Evolutionary conservation across 2,797 vertebrate species (phyloP), one percentile per base, ranked within the genome.

Genomic region (Lacerta viridis): DNA sequence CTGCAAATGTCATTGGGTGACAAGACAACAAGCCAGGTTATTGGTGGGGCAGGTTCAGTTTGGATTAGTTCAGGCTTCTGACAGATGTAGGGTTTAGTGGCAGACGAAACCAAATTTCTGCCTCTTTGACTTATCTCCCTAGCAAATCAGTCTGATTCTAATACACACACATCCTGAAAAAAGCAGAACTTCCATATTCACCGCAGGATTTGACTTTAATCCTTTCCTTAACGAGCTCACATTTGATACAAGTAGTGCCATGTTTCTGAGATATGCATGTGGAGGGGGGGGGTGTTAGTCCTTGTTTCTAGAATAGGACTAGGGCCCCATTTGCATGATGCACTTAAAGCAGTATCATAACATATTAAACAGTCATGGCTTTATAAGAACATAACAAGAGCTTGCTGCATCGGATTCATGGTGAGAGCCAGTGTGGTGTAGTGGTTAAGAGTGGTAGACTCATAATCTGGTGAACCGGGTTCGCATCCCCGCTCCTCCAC

Each of bases 1-100:
- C 81, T 93, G 90, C 93, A 96, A 95, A 95, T 95, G 93, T 93
- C 93, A 89, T 88, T 91, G 90, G 94, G 93, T 93, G 90, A 88
- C 84, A 74, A 88, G 91, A 94, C 92, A 94, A 93, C 87, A 91
- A 95, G 87, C 89, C 83, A 92, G 92, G 90, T 94, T 95, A 93
- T 91, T 91, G 92, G 89, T 95, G 91, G 76, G 81, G 82, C 90
- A 93, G 74, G 93, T 84, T 95, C 88, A 94, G 88, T 88, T 88
- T 91, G 91, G 91, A 93, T 93, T 85, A 91, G 91, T 89, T 93
- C 87, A 88, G 89, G 79, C 61, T 93, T 94, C 91, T 91, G 92
- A 92, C 1, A 25, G 81, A 91, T 88, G 84, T 88, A 90, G 41
- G 91, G 83, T 39, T 89, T 87, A 90, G 68, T 33, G 92, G 89